Percentiles rank a stretch among this genome's conserved stretches.
Evolutionary conservation across 2,113 vertebrate species (phyloP).

Genomic region (Pelodiscus sinensis): DNA sequence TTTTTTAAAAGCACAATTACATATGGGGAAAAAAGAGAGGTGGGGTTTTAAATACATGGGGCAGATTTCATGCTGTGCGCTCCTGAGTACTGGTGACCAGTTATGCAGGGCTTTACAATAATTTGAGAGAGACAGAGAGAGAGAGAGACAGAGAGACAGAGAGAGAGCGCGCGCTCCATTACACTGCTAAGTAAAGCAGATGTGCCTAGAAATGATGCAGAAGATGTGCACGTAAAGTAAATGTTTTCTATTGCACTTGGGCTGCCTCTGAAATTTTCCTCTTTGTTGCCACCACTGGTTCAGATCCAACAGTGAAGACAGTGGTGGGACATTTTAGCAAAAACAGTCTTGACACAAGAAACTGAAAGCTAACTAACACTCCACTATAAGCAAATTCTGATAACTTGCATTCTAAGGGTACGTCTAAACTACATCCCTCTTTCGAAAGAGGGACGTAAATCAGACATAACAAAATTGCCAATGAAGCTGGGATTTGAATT

Average conservation of each 20-base stretch:
- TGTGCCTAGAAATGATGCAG: neutral
- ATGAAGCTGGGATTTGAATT: too few relatives aligned
- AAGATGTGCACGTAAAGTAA: neutral
- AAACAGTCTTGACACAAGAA: neutral
- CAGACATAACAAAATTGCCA: too few relatives aligned
- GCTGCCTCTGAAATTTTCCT: neutral
- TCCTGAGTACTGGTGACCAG: neutral
- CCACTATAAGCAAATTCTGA: neutral
- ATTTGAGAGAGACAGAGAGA: too few relatives aligned
- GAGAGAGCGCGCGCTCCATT: neutral
- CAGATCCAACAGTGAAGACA: neutral
- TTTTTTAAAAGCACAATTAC: neutral
- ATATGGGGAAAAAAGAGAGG: neutral
- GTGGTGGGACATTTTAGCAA: neutral
- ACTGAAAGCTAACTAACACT: neutral
- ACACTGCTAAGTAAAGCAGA: neutral
- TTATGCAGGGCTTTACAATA: neutral
- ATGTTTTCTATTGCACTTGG: neutral
- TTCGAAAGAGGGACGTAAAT: too few relatives aligned
- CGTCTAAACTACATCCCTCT: too few relatives aligned
- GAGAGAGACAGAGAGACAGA: too few relatives aligned
- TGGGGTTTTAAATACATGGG: neutral
- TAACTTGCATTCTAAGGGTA: too few relatives aligned
- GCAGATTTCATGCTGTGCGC: neutral
- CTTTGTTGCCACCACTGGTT: neutral